Percentiles rank a stretch among this genome's conserved stretches.
Conservation (phyloP, 2,888 invertebrate genomes). For the Polylopha cassiicola region DNA sequence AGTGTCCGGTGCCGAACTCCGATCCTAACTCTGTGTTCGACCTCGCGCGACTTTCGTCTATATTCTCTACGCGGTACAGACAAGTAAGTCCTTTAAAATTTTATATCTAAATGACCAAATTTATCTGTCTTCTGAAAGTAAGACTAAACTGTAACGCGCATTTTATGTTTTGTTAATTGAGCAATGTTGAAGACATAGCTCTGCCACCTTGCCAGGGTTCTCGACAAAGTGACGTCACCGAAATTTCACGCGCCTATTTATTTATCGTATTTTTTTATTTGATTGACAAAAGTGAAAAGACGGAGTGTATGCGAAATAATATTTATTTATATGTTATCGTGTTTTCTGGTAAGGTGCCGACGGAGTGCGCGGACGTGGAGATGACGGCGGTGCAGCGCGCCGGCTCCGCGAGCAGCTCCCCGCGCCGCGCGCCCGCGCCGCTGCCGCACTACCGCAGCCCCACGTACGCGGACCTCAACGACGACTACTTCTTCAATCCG, state of each 20-base stretch:
- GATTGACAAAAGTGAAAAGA: no score
- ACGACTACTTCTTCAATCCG: slow-evolving; percentile 42
- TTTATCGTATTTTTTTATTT: no score
- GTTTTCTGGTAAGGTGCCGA: slow-evolving; percentile 48
- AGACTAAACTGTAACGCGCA: no score
- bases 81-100: slow-evolving; percentile 39
- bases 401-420: slow-evolving; percentile 38
- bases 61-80: slow-evolving; percentile 59
- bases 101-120: neutral
- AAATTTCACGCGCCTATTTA: no score
- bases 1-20: slow-evolving; percentile 10
- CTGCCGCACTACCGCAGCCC: slow-evolving; percentile 47
- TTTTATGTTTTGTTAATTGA: no score
- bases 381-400: slow-evolving; percentile 48
- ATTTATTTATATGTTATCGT: neutral
- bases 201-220: no score
- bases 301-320: no score
- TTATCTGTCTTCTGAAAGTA: no score
- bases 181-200: no score
- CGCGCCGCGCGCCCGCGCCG: slow-evolving; percentile 33
- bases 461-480: slow-evolving; percentile 44
- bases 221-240: no score
- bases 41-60: slow-evolving; percentile 54
- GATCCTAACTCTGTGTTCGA: slow-evolving; percentile 38
- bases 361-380: slow-evolving; percentile 56